phyloP scores from a whole-genome alignment of 2,888 invertebrate species.

The Orchestes rusci region DNA sequence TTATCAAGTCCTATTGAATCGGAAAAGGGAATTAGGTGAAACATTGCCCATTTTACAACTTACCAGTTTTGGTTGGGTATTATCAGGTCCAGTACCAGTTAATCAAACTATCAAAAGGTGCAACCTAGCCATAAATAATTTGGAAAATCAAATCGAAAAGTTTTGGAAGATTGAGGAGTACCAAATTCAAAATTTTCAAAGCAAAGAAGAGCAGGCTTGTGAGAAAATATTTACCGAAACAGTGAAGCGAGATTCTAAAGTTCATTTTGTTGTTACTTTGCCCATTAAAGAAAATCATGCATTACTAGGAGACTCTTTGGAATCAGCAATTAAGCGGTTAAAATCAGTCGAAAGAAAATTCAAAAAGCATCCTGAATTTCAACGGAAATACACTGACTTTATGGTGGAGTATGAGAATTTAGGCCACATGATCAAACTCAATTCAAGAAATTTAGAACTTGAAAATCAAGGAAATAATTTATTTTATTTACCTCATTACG shows the following conservation, averaged over 20 bases:
- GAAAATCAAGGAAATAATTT: neutral
- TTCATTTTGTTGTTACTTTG: constrained; percentile 1
- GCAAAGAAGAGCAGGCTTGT: constrained; percentile 4
- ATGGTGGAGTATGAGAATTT: constrained; percentile 3
- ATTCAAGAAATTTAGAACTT: neutral
- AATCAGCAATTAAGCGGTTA: constrained; percentile 3
- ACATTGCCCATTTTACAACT: constrained; percentile 1
- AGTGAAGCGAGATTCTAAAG: neutral
- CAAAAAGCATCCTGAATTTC: constrained; percentile 3
- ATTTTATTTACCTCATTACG: constrained; percentile 3
- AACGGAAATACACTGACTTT: neutral
- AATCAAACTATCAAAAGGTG: neutral
- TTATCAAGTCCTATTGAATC: constrained; percentile 1
- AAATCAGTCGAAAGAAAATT: constrained; percentile 7
- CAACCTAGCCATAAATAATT: neutral
- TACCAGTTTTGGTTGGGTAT: constrained; percentile 5
- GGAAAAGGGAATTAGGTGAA: neutral
- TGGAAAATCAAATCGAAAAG: neutral
- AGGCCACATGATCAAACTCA: constrained; percentile 8
- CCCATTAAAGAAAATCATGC: neutral
- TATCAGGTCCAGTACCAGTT: neutral
- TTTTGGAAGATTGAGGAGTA: constrained; percentile 10
- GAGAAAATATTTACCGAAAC: constrained; percentile 7
- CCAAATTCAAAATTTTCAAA: constrained; percentile 1
- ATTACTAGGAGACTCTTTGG: neutral